Evolutionary conservation across 1,140 invertebrate species (phyloP), one percentile per base, ranked within the genome.

Genomic region (Drosophila nikananu): DNA sequence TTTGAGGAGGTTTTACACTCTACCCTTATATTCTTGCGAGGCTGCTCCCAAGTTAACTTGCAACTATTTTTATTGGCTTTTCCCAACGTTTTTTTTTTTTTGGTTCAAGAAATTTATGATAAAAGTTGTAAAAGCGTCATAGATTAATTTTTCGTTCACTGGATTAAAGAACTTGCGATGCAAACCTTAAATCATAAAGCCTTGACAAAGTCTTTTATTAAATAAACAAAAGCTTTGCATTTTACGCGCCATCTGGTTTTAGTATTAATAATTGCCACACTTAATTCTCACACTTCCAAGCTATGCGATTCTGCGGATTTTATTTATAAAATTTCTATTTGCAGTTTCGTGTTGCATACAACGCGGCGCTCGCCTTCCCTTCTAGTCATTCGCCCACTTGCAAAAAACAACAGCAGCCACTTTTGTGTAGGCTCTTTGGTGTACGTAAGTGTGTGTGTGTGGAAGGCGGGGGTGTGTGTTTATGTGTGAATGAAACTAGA

Each of bases 261-360:
- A n/a, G 7, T 25, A 37, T 39, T 46, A 21, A 67, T 55, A 52
- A 30, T 30, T 19, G 9, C 19, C 30, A 44, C 42, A 25, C 25
- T 46, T 32, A 12, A 13, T 27, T 57, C 37, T 48, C 30, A 15
- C 42, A 67, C 32, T 13, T 32, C 35, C 9, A 39, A 25, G 35
- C 54, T 5, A 25, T 57, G 25, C 27, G 44, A 25, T 27, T 25
- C 44, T 17, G 25, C 35, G 19, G 37, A 60, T 60, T 66, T 70
- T 87, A 87, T 89, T 87, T 87, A 78, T 84, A 89, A 65, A 68
- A 37, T 75, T 84, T 84, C 72, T 78, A 87, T 84, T 89, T 89
- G 39, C 80, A 77, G 55, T 74, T 84, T 68, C 65, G 30, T 59
- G 49, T 52, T 77, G 71, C 70, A 73, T 73, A 52, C 67, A 72